Evolutionary conservation across 2,797 vertebrate species (phyloP), one percentile per base, ranked within the genome.

Genomic region (Tympanoctomys barrerae): DNA sequence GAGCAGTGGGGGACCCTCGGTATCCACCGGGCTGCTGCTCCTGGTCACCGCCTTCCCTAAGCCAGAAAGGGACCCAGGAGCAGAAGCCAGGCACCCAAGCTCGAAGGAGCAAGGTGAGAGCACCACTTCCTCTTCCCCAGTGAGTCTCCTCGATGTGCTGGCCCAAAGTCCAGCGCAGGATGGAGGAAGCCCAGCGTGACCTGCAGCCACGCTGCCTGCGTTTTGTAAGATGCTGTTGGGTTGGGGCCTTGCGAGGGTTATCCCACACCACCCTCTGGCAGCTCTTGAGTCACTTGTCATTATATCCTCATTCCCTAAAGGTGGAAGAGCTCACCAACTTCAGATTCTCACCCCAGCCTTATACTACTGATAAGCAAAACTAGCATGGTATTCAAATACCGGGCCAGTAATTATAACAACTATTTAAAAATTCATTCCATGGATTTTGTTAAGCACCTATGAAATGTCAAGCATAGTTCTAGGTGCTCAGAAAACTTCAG

Each of bases 251-350:
- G 33, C 1, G 0, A 0, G 18, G 59, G 14, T 19, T 49, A 5
- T 62, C 61, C 31, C 70, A 6, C 4, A 1, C 0, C 2, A 42
- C 36, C 68, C 70, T 82, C 54, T 1, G 9, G 10, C 42, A 64
- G 1, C 89, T 11, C 21, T 24, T 18, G 4, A 1, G 26, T 22
- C 31, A 6, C 0, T 0, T 61, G 0, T 46, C 54, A 21, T 49
- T 16, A 7, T 14, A 3, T 11, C 24, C 64, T 80, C 28, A 24
- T 9, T 26, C 33, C 36, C 33, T 42, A 42, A 7, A 18, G 1
- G 21, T 22, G 9, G 73, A 57, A 28, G 49, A 31, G 39, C 36
- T 71, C 39, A 4, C n/a, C 14, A 62, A 21, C 70, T 11, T 86
- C 39, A 39, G 62, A 92, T 28, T 62, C 57, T 70, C 54, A 31